Base-by-base conservation (phyloP, 2,888 invertebrate species). In the Agrochola macilenta region DNA sequence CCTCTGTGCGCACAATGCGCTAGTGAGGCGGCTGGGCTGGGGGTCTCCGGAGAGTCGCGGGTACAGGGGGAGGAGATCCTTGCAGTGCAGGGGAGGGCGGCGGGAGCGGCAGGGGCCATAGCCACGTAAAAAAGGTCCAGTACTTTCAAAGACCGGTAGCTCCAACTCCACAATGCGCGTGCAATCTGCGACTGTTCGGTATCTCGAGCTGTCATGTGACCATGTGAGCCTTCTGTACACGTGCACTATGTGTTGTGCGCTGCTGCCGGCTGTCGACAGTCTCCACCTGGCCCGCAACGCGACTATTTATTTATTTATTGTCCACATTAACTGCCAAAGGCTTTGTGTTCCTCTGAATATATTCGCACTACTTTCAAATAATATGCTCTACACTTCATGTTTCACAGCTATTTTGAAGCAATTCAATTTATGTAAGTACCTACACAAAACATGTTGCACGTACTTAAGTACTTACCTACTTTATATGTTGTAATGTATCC, bases 1-100 rank as follows among this genome's bases (percentile, higher is more conserved):
- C 69, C 74, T 73, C 39, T 43, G 74, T 54, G 66, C 60, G 76
- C 77, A 77, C 85, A 80, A 76, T 76, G 80, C 82, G 63, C 69
- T n/a, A 79, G 69, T 49, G 14, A 23, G 54, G 66, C 46, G 61
- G 43, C 60, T 2, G 60, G 20, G 17, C 23, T 35, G 64, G 14
- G 68, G 58, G 9, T 14, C 23, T 30, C 23, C 49, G 14, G 68
- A 9, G 49, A 30, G 14, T 23, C 30, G 23, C 23, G 14, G 23
- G 30, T 30, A 30, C 17, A 80, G 14, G 23, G 2, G 8, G 23
- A 20, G 60, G 14, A 57, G 26, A 49, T 69, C 57, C 70, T 39
- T 70, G 46, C 60, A 61, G 30, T 39, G 9, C 35, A 39, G 35
- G 26, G 2, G n/a, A 11, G 14, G 49, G 9, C 0, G 39, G 35